A percentile compares a stretch with the other conserved stretches of the same genome.
Evolutionary conservation across 1,140 invertebrate genomes (phyloP).

Genomic region (Drosophila arawakana): DNA sequence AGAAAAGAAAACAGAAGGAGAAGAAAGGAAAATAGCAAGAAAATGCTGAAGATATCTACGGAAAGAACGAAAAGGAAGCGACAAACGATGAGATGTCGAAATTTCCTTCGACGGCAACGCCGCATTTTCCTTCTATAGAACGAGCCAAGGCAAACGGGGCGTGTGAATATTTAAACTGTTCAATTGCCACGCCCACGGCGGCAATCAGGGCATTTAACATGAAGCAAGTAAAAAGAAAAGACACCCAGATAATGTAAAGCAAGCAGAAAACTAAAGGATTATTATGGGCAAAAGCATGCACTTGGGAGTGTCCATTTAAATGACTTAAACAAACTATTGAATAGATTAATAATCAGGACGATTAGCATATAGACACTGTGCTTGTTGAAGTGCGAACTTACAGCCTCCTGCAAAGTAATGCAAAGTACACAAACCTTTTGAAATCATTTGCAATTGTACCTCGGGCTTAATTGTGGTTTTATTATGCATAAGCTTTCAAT

Average conservation of each 20-base stretch:
- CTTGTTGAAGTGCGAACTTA: too few relatives aligned
- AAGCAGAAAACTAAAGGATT: background rate
- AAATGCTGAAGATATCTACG: conserved; percentile 9
- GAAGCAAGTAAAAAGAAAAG: conserved; percentile 23
- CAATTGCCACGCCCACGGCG: conserved; percentile 64
- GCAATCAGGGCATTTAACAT: conserved; percentile 56
- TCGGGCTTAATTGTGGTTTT: too few relatives aligned
- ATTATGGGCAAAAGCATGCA: background rate
- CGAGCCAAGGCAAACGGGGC: conserved; percentile 16
- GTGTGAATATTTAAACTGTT: conserved; percentile 45
- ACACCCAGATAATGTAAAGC: conserved; percentile 14
- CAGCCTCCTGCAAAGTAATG: too few relatives aligned
- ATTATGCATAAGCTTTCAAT: too few relatives aligned
- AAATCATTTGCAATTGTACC: too few relatives aligned
- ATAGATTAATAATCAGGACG: background rate
- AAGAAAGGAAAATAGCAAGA: conserved; percentile 9
- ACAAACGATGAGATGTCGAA: conserved; percentile 45
- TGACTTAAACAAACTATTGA: conserved; percentile 4
- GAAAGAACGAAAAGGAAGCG: conserved; percentile 17
- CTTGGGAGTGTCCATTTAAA: background rate
- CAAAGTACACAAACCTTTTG: too few relatives aligned
- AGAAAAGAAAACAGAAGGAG: conserved; percentile 2
- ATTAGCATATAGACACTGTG: background rate
- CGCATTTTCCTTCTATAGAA: conserved; percentile 13
- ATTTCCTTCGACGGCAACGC: conserved; percentile 11